Evolutionary conservation across 2,113 vertebrate genomes (phyloP).

Genomic region (Prunella himalayana): DNA sequence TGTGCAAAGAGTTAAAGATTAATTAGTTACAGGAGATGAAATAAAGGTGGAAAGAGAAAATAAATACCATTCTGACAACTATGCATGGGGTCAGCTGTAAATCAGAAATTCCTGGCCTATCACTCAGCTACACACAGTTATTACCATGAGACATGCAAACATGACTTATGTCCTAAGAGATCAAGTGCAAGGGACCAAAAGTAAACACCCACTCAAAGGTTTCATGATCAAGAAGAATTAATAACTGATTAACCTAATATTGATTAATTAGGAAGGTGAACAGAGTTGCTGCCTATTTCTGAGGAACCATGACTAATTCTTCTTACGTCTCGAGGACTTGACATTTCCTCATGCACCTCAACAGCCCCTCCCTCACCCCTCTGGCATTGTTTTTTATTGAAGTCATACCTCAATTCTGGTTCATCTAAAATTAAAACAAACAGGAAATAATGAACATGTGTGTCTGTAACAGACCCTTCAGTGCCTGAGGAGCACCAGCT

Average conservation of each 20-base stretch:
- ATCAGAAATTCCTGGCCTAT: neutral
- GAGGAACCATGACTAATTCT: neutral
- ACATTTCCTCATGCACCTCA: neutral
- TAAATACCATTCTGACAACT: neutral
- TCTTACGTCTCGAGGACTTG: neutral
- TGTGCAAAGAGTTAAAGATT: constrained; percentile 27
- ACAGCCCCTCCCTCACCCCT: neutral
- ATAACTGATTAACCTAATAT: neutral
- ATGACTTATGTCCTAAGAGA: neutral
- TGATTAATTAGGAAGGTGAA: neutral
- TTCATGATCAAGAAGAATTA: neutral
- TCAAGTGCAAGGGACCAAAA: neutral
- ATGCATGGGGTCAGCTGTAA: neutral
- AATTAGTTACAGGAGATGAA: neutral
- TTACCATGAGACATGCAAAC: neutral
- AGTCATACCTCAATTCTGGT: neutral
- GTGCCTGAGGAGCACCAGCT: neutral
- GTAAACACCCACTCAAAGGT: neutral
- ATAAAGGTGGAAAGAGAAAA: neutral
- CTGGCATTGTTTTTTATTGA: neutral
- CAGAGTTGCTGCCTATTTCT: neutral
- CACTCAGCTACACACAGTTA: neutral
- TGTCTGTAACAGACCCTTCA: neutral
- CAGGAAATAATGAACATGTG: neutral
- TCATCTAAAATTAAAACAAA: constrained; percentile 2